These are phyloP conservation scores for Unio delphinus DNA, from an alignment of 2,888 invertebrate species.

Conservation along the genomic window DNA sequence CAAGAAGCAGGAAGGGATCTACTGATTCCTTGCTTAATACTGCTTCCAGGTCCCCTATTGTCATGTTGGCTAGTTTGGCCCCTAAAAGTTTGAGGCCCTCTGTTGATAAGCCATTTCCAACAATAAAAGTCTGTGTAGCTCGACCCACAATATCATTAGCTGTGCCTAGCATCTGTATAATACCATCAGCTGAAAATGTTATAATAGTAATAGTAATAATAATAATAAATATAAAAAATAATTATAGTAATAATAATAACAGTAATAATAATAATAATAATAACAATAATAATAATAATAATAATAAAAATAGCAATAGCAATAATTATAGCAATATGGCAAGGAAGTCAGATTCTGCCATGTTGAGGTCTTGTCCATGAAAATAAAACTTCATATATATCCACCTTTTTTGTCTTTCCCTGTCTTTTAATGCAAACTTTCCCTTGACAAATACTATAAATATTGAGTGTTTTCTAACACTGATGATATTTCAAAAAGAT, in stretches of 20 bases:
- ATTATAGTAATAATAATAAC: no score
- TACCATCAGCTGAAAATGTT: constrained; percentile 24
- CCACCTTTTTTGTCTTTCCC: no score
- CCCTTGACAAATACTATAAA: no score
- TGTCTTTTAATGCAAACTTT: no score
- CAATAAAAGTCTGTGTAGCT: constrained; percentile 39
- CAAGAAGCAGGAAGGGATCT: constrained; percentile 38
- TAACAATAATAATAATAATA: fast-evolving
- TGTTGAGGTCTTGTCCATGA: no score
- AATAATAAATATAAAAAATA: background rate
- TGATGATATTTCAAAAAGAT: no score
- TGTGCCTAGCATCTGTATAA: constrained; percentile 26
- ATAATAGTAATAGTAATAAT: constrained; percentile 7
- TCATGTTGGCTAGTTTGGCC: constrained; percentile 49
- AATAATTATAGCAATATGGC: no score
- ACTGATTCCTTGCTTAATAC: constrained; percentile 45
- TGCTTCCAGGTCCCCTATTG: constrained; percentile 49
- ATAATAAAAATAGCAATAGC: no score
- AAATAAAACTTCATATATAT: no score
- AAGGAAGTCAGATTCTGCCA: no score
- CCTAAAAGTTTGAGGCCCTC: constrained; percentile 43
- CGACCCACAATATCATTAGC: constrained; percentile 30
- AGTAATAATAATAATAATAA: no score
- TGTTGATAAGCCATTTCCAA: constrained; percentile 49
- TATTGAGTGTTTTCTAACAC: no score